Conservation (phyloP, 2,797 vertebrate genomes). For the Stomatorhinus walkeri region DNA sequence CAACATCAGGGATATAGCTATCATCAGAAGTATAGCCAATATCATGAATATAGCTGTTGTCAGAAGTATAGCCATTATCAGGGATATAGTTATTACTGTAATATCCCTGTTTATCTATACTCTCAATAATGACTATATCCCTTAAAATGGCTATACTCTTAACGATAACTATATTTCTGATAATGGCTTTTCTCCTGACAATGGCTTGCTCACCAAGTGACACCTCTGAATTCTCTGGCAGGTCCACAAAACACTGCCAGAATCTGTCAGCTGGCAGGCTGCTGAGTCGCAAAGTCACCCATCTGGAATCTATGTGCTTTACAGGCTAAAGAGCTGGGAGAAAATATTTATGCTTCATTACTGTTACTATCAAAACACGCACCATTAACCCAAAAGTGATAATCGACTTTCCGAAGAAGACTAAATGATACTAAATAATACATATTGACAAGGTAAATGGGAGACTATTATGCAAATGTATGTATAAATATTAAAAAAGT, state of each 20-base stretch:
- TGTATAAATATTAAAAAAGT: slow-evolving; percentile 12
- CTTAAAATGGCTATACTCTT: neutral
- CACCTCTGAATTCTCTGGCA: neutral
- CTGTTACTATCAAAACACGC: slow-evolving; percentile 5
- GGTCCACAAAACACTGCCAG: neutral
- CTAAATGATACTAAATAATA: slow-evolving; percentile 15
- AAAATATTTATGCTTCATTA: slow-evolving; percentile 10
- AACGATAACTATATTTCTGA: neutral
- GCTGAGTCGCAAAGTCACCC: slow-evolving; percentile 1
- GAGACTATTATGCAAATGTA: slow-evolving; percentile 13
- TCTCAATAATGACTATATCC: neutral
- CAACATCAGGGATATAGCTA: neutral
- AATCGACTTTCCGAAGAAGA: neutral
- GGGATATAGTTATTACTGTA: neutral
- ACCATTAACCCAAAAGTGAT: slow-evolving; percentile 10
- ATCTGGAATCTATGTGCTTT: slow-evolving; percentile 10
- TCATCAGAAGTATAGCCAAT: neutral
- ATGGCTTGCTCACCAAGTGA: slow-evolving; percentile 3
- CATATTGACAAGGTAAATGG: slow-evolving; percentile 9
- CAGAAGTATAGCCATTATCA: neutral
- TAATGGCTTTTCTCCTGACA: neutral
- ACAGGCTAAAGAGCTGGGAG: neutral
- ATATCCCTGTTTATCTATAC: neutral
- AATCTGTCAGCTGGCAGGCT: neutral
- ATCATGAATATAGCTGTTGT: neutral